These are phyloP conservation scores for Bufotes viridis DNA, from an alignment of 2,797 vertebrate species.

Conservation along the genomic window DNA sequence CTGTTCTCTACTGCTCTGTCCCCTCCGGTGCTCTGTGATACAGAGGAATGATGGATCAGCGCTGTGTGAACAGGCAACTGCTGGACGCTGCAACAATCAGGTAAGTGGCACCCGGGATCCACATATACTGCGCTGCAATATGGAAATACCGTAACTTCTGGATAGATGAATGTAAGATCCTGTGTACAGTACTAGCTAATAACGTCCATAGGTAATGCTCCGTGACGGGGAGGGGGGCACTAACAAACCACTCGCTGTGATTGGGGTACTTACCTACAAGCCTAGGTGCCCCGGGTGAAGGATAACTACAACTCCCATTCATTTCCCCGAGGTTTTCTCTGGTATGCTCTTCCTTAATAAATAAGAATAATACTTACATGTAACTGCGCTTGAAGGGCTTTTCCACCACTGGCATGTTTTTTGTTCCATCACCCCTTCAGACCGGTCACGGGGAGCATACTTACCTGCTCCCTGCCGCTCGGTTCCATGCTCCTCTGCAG, in stretches of 20 bases:
- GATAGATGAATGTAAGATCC: background rate
- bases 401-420: too few relatives aligned
- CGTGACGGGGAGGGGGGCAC: too few relatives aligned
- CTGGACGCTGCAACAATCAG: background rate
- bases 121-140: too few relatives aligned
- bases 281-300: too few relatives aligned
- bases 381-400: too few relatives aligned
- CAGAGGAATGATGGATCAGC: background rate
- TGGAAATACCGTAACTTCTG: background rate
- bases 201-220: background rate
- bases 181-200: background rate
- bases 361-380: background rate
- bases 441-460: too few relatives aligned
- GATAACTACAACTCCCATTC: background rate
- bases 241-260: background rate
- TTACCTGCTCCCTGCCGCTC: too few relatives aligned
- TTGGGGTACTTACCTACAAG: too few relatives aligned
- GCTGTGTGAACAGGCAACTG: background rate
- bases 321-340: background rate
- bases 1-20: constrained; percentile 17
- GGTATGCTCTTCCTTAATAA: background rate
- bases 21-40: background rate
- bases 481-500: too few relatives aligned
- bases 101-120: constrained; percentile 17
- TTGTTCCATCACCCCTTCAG: too few relatives aligned